These are phyloP conservation scores for Pseudomyrmex cubaensis DNA, from an alignment of 1,140 invertebrate genomes.

Conservation along the genomic window DNA sequence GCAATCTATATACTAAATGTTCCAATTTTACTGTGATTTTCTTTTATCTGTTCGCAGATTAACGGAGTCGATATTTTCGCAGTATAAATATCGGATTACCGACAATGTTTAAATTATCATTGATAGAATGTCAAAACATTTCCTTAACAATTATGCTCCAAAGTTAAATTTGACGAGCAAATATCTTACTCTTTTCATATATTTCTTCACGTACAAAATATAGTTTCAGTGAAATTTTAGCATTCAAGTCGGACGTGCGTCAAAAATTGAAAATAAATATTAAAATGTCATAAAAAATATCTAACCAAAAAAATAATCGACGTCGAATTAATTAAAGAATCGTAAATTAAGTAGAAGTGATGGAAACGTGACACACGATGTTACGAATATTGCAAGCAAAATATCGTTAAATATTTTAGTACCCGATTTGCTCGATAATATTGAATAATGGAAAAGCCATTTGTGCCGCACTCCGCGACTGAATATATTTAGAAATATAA, in stretches of 20 bases:
- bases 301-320: not conserved
- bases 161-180: not conserved
- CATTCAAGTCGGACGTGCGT: not conserved
- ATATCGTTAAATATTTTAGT: conserved; percentile 31
- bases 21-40: not conserved
- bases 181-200: not conserved
- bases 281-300: not conserved
- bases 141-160: not conserved
- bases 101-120: conserved; percentile 7
- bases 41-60: not conserved
- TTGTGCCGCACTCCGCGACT: not conserved
- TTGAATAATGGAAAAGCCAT: conserved; percentile 18
- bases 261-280: not conserved
- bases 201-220: too few relatives aligned
- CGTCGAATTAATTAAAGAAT: not conserved
- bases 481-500: conserved; percentile 8
- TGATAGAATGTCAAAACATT: not conserved
- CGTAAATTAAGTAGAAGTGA: not conserved
- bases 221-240: not conserved
- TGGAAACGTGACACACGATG: not conserved
- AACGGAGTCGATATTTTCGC: not conserved
- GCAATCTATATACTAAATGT: not conserved
- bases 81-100: not conserved
- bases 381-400: not conserved
- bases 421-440: not conserved